Evolutionary conservation across 2,113 vertebrate species (phyloP).

Genomic region (Caracal caracal): DNA sequence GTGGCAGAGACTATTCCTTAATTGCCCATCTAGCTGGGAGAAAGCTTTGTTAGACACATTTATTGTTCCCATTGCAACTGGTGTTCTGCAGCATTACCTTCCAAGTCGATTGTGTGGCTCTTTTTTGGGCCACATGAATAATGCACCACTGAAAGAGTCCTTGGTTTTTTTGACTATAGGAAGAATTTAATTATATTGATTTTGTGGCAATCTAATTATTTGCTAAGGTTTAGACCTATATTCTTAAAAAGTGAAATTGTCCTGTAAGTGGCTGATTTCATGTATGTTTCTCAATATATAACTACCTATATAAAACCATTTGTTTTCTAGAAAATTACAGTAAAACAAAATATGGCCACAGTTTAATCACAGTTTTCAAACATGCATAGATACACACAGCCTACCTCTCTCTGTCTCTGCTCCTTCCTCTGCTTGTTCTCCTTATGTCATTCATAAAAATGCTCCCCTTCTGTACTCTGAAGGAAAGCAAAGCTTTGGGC

Average conservation of each 20-base stretch:
- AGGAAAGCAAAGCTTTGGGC: neutral
- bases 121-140: neutral
- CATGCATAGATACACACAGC: neutral
- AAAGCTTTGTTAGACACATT: constrained; percentile 47
- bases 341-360: neutral
- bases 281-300: neutral
- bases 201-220: neutral
- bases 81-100: neutral
- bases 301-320: neutral
- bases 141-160: neutral
- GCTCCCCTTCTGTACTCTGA: neutral
- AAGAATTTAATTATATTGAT: neutral
- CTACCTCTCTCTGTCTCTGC: neutral
- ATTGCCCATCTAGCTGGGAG: neutral
- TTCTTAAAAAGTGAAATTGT: neutral
- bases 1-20: constrained; percentile 24
- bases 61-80: neutral
- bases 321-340: neutral
- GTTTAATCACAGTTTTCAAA: neutral
- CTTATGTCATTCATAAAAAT: neutral
- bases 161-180: neutral
- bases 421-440: neutral
- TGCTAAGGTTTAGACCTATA: neutral
- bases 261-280: neutral
- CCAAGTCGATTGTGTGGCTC: neutral